These are phyloP conservation scores for Ridgeia piscesae DNA, from an alignment of 1,140 invertebrate genomes.

Conservation along the genomic window DNA sequence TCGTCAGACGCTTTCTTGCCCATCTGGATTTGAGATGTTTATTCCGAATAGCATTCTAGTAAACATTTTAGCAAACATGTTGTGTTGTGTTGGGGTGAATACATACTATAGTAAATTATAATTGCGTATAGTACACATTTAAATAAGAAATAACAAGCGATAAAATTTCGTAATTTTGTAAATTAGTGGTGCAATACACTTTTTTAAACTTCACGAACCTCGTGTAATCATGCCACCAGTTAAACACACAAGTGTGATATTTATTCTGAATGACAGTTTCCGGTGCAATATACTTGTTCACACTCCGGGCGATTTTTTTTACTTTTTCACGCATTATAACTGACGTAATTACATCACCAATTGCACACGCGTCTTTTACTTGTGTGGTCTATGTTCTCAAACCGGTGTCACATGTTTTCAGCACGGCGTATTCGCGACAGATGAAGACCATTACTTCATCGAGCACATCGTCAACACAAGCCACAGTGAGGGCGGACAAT, in stretches of 20 bases:
- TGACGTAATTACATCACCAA: not conserved
- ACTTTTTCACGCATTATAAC: too few relatives aligned
- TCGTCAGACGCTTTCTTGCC: not conserved
- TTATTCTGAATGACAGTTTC: not conserved
- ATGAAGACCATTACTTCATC: slow-evolving; percentile 50
- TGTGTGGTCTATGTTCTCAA: not conserved
- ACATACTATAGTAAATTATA: not conserved
- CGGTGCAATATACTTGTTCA: not conserved
- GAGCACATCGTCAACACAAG: slow-evolving; percentile 53
- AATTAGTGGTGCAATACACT: not conserved
- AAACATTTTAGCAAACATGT: too few relatives aligned
- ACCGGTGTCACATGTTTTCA: slow-evolving; percentile 29
- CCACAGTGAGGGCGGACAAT: slow-evolving; percentile 36
- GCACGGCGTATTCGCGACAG: slow-evolving; percentile 50
- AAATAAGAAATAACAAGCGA: not conserved
- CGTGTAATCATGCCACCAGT: too few relatives aligned
- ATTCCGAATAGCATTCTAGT: too few relatives aligned
- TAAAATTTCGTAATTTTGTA: not conserved
- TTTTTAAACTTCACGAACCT: not conserved
- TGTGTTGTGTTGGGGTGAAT: too few relatives aligned
- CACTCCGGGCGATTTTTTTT: not conserved
- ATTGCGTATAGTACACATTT: not conserved
- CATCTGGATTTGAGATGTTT: too few relatives aligned
- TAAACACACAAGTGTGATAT: too few relatives aligned
- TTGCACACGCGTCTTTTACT: not conserved